Conservation (phyloP, 2,113 vertebrate genomes). For the Sorex araneus region DNA sequence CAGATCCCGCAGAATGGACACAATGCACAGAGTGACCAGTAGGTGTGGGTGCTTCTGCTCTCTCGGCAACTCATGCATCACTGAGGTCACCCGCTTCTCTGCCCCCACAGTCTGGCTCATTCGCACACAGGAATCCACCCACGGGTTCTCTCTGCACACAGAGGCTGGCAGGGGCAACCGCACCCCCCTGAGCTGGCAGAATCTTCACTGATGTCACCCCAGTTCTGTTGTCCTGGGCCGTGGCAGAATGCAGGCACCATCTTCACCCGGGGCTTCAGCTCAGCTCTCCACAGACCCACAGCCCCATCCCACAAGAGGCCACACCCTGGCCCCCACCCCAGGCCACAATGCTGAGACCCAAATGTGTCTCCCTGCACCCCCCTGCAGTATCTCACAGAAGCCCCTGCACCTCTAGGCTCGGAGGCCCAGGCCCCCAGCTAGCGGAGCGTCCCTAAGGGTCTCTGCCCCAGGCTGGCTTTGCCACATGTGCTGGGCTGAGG, state of each 20-base stretch:
- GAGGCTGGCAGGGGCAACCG: not conserved
- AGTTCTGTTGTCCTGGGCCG: too few relatives aligned
- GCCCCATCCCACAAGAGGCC: not conserved
- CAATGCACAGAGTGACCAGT: not conserved
- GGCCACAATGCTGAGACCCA: too few relatives aligned
- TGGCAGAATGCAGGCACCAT: too few relatives aligned
- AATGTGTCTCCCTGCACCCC: not conserved
- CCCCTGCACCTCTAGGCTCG: not conserved
- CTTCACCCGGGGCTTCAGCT: not conserved
- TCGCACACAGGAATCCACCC: fast-evolving
- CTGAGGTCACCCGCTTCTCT: not conserved
- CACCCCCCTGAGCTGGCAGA: not conserved
- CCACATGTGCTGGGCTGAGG: not conserved
- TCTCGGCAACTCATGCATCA: not conserved
- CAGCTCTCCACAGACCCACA: not conserved
- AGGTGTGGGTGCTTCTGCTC: not conserved
- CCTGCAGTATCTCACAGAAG: not conserved
- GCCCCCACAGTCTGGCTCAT: not conserved
- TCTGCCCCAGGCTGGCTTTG: not conserved
- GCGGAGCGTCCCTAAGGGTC: not conserved
- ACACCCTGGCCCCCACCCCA: not conserved
- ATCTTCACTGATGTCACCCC: too few relatives aligned
- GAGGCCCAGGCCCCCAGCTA: not conserved
- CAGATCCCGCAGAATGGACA: not conserved
- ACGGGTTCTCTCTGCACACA: not conserved